phyloP scores from a whole-genome alignment of 2,888 invertebrate genomes.

The Thelaira solivaga region DNA sequence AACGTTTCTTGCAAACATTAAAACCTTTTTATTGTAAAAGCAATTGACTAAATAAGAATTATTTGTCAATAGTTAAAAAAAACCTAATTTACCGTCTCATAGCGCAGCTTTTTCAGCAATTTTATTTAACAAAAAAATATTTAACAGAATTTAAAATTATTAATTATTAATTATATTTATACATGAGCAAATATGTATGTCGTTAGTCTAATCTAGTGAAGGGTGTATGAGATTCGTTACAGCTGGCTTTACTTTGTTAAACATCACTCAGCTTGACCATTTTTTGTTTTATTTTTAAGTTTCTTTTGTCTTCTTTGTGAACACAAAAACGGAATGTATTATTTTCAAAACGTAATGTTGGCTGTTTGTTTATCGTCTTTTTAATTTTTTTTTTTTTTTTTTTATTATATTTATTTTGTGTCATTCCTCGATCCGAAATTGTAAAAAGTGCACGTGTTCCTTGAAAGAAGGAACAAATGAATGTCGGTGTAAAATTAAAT shows the following conservation, averaged over 20 bases:
- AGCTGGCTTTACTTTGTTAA: not conserved
- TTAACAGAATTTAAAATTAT: no score
- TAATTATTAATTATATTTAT: no score
- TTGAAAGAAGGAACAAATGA: conserved; percentile 59
- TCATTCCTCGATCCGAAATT: conserved; percentile 47
- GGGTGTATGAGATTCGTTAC: no score
- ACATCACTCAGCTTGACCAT: conserved; percentile 15
- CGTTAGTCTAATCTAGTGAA: no score
- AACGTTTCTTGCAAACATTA: no score
- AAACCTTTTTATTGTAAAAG: no score
- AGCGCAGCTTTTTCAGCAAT: no score
- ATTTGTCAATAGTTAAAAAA: no score
- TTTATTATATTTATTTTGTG: conserved; percentile 3
- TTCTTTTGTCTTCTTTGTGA: not conserved
- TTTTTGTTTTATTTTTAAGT: conserved; percentile 5
- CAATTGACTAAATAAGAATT: no score
- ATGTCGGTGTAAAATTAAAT: conserved; percentile 68
- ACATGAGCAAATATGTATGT: no score
- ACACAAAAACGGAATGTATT: not conserved
- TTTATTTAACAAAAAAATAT: no score
- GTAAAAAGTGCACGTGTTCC: conserved; percentile 73
- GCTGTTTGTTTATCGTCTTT: conserved; percentile 15
- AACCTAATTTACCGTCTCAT: no score
- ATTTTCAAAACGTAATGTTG: conserved; percentile 14
- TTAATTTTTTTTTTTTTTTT: conserved; percentile 16